phyloP scores from a whole-genome alignment of 1,140 invertebrate genomes.

The Eueides isabella region DNA sequence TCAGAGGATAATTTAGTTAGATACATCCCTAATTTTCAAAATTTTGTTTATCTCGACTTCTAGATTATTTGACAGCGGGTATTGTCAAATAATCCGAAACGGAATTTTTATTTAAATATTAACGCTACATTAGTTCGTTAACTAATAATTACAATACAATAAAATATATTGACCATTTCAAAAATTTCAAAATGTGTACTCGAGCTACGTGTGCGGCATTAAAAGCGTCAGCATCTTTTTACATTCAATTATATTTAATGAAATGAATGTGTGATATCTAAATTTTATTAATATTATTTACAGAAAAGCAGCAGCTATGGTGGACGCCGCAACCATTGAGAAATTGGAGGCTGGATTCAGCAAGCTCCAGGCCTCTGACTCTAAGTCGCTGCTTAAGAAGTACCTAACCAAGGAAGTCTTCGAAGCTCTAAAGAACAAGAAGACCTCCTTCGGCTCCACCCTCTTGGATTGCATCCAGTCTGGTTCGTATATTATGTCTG shows the following conservation, averaged over 20 bases:
- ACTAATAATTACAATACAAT: not conserved
- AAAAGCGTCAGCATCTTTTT: conserved; percentile 68
- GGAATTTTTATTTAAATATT: not conserved
- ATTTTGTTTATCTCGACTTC: conserved; percentile 15
- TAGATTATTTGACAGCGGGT: conserved; percentile 4
- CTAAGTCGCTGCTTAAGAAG: conserved; percentile 97
- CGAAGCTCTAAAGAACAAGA: conserved; percentile 94
- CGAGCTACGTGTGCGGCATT: conserved; percentile 74
- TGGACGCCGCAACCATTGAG: conserved; percentile 92
- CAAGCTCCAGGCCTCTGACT: conserved; percentile 93
- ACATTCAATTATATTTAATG: conserved; percentile 9
- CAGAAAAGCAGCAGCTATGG: conserved; percentile 90
- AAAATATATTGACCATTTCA: not conserved
- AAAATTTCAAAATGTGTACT: conserved; percentile 69
- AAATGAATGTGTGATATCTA: conserved; percentile 16
- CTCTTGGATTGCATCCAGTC: conserved; percentile 96
- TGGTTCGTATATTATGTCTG: conserved; percentile 76
- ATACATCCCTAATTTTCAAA: conserved; percentile 59
- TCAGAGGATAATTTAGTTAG: conserved; percentile 40
- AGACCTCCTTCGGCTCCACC: conserved; percentile 95
- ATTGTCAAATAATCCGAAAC: not conserved
- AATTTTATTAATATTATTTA: conserved; percentile 76
- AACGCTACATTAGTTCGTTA: not conserved
- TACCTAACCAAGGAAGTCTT: conserved; percentile 95
- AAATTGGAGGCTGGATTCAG: conserved; percentile 95